Conservation (phyloP, 2,888 invertebrate species). For the Cerastoderma edule region DNA sequence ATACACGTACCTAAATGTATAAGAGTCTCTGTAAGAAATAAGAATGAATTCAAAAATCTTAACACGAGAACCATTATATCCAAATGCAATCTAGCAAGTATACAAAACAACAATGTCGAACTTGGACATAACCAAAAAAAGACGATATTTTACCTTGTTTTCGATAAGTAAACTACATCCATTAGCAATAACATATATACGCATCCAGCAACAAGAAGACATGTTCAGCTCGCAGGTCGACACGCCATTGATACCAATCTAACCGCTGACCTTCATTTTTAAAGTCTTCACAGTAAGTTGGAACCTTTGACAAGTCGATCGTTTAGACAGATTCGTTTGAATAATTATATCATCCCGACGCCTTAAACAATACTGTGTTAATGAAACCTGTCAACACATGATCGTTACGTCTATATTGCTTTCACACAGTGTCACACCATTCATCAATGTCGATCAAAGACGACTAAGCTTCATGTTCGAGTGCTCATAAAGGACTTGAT, state of each 20-base stretch:
- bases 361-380: slow-evolving; percentile 15
- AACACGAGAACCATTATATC: too few relatives aligned
- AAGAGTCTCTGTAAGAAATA: too few relatives aligned
- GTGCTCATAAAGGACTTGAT: slow-evolving; percentile 12
- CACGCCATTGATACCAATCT: not conserved
- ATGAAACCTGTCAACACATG: not conserved
- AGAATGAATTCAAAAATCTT: too few relatives aligned
- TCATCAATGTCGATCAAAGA: slow-evolving; percentile 21
- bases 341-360: slow-evolving; percentile 35
- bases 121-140: too few relatives aligned
- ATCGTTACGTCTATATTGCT: slow-evolving; percentile 16
- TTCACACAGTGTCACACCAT: slow-evolving; percentile 8
- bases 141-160: too few relatives aligned
- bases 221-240: too few relatives aligned
- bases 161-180: too few relatives aligned
- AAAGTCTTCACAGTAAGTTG: slow-evolving; percentile 1
- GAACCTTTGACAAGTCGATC: slow-evolving; percentile 28
- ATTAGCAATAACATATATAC: too few relatives aligned
- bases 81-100: too few relatives aligned
- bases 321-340: slow-evolving; percentile 52
- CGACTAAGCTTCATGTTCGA: slow-evolving; percentile 21
- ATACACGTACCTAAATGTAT: too few relatives aligned
- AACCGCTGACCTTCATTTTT: not conserved
- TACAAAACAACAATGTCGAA: too few relatives aligned
- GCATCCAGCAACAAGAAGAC: too few relatives aligned